Evolutionary conservation across 64 coral and sea anemone genomes (phyloP), one percentile per base, ranked within the genome.

Genomic region (Hydrozoanthus tunicans): DNA sequence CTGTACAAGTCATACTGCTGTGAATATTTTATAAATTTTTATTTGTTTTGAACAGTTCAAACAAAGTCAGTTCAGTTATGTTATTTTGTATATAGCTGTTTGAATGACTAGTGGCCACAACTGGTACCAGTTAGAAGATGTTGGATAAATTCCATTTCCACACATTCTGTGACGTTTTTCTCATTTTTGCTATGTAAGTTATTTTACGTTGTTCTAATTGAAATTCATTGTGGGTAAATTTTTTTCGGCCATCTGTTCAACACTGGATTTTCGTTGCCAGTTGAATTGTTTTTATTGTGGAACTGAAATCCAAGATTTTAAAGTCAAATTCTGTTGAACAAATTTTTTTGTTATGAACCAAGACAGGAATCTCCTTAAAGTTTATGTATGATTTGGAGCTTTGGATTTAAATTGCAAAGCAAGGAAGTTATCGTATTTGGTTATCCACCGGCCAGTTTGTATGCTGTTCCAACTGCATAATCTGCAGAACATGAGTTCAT

Each of bases 1-100:
- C 32, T 43, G 32, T 43, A 43, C 32, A 43, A 43, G 32, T 43
- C 32, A 43, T 43, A 43, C n/a, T 73, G 7, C 20, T 86, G 67
- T 86, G 67, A 86, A 73, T 86, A 59, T 86, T 86, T 86, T 73
- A 73, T 86, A 54, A 73, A 55, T 25, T 86, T 59, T 86, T 17
- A 72, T 58, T 54, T 70, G 53, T 14, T 13, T 86, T 71, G 53
- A 7, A 61, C 7, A 10, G 25, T 53, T 73, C 69, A 55, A 26
- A 27, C 73, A 81, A 3, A 25, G 58, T 56, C 9, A 81, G 61
- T 5, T 2, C 24, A 62, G 79, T 81, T 17, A 32, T 8, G 58
- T 81, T 4, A 27, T 84, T 85, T 15, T 57, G 51, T 79, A 53
- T 79, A 53, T 8, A 25, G 17, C 9, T 7, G 64, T 85, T 15